Evolutionary conservation across 1,140 invertebrate species (phyloP), one percentile per base, ranked within the genome.

Genomic region (Calosoma granatense): DNA sequence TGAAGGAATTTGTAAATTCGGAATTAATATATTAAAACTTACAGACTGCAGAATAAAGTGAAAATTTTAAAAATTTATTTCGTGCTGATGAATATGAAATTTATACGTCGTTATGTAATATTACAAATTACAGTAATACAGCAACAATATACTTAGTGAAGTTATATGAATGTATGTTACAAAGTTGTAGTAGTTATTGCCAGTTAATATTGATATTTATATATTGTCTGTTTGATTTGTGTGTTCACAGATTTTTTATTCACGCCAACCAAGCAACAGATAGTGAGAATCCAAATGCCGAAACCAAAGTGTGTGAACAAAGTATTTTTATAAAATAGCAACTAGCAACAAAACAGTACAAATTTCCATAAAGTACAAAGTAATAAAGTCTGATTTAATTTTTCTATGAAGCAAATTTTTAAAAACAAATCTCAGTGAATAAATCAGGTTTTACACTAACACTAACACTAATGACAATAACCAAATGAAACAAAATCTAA

Each of bases 311-410:
- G 41, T 17, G 41, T 17, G 41, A 47, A 47, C 9, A 47, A 47
- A 47, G 41, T 47, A 47, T 47, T 47, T 47, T 47, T 47, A 47
- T 47, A 47, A 47, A 47, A 3, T 47, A 47, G 41, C 15, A 47
- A 47, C 41, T 47, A 47, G 41, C 41, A 47, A 47, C 41, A 47
- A 11, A 47, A 47, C 41, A 47, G 41, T 47, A 47, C 41, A 47
- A 47, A 47, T 47, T 12, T 47, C 41, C 41, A 17, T 47, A 47
- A 47, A 47, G 41, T 47, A 47, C 41, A 47, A 47, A 47, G 6
- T 17, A 47, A 47, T 17, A 47, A 47, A 47, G 41, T 47, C 41
- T 47, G 41, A 47, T 47, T 47, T 47, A 47, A 47, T 47, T 47
- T 36, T 47, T 9, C 41, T 47, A 47, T 47, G 41, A 11, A 47